phyloP scores from a whole-genome alignment of 2,888 invertebrate genomes.

The Eumacrocentrus americanus region DNA sequence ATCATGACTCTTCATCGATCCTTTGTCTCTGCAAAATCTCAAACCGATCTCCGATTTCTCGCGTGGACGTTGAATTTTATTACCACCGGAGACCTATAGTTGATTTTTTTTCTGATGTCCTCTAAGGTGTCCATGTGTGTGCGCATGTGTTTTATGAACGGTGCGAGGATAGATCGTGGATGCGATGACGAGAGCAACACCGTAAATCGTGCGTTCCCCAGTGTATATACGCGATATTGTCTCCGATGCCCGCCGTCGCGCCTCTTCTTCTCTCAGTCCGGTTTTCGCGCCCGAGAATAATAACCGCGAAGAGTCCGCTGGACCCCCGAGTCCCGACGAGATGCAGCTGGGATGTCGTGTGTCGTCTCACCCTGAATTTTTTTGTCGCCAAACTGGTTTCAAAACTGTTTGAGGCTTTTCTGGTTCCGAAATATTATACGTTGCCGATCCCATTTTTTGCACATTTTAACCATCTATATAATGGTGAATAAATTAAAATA shows the following conservation, averaged over 20 bases:
- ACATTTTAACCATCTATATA: too few species aligned
- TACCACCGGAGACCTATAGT: background rate
- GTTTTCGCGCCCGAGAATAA: conserved; percentile 26
- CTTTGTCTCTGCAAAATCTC: conserved; percentile 21
- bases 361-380: conserved; percentile 10
- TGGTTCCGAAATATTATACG: too few species aligned
- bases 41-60: conserved; percentile 26
- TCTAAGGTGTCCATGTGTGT: too few species aligned
- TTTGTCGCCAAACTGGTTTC: conserved; percentile 23
- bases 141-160: conserved; percentile 20
- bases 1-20: conserved; percentile 12
- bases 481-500: too few species aligned
- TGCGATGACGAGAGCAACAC: conserved; percentile 26
- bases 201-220: conserved; percentile 18
- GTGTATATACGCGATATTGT: conserved; percentile 2
- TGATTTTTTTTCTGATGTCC: background rate
- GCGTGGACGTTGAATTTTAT: conserved; percentile 25
- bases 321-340: background rate
- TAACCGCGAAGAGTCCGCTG: conserved; percentile 3
- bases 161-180: conserved; percentile 20
- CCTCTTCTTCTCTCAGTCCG: conserved; percentile 14
- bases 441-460: too few species aligned
- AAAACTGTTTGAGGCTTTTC: too few species aligned
- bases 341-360: conserved; percentile 8
- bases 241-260: background rate